Percentiles rank a stretch among this genome's conserved stretches.
Conservation (phyloP, 2,797 vertebrate genomes). For the Danio tinwini region DNA sequence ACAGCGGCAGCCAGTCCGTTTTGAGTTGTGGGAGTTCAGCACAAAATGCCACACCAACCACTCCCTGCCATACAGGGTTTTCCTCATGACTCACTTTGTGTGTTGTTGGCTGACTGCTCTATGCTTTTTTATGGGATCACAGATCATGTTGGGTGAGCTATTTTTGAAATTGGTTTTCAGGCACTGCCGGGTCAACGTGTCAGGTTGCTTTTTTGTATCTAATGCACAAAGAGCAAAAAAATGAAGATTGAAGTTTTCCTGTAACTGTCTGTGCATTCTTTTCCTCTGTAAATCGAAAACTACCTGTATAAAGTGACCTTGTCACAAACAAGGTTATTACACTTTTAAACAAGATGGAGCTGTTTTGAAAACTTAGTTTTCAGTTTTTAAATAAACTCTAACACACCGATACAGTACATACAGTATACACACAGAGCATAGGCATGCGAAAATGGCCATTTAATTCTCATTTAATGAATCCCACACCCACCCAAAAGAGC, state of each 20-base stretch:
- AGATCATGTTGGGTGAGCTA: constrained; percentile 18
- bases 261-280: not conserved
- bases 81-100: constrained; percentile 47
- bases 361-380: not conserved
- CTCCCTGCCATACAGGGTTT: constrained; percentile 49
- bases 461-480: constrained; percentile 67
- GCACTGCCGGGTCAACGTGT: constrained; percentile 9
- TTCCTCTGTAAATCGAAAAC: not conserved
- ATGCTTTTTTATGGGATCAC: constrained; percentile 32
- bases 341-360: not conserved
- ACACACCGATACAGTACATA: not conserved
- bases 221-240: not conserved
- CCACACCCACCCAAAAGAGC: constrained; percentile 42
- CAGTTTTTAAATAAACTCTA: not conserved
- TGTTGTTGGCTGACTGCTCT: constrained; percentile 46
- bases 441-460: constrained; percentile 61
- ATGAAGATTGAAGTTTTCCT: no score
- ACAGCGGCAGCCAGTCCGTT: constrained; percentile 32
- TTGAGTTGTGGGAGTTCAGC: constrained; percentile 30
- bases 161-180: constrained; percentile 24
- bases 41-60: constrained; percentile 36
- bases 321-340: not conserved
- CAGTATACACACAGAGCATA: not conserved
- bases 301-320: constrained; percentile 1
- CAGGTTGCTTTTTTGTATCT: not conserved